A percentile compares a stretch with the other conserved stretches of the same genome.
Evolutionary conservation across 1,140 invertebrate genomes (phyloP).

Genomic region (Hesperophylax magnus): DNA sequence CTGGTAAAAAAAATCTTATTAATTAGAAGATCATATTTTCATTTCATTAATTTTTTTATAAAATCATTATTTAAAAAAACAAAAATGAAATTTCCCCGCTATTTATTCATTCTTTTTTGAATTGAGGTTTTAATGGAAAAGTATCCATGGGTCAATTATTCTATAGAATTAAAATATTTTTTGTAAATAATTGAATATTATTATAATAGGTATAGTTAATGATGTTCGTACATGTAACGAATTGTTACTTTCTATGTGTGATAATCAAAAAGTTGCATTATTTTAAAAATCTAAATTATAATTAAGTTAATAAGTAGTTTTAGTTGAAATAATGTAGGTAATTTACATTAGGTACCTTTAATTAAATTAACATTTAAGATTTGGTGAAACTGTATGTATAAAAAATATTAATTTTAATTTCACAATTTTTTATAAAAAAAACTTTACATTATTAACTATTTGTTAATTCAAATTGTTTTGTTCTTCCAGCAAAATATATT

Average conservation of each 20-base stretch:
- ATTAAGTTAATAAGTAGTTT: constrained; percentile 6
- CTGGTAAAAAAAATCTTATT: too few species aligned
- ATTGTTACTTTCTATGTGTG: constrained; percentile 20
- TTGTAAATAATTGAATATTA: constrained; percentile 34
- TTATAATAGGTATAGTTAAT: too few species aligned
- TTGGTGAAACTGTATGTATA: neutral
- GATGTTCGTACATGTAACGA: neutral
- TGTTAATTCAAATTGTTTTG: constrained; percentile 15
- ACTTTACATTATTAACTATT: neutral
- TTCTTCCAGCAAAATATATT: neutral
- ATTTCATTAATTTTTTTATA: too few species aligned
- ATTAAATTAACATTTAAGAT: neutral
- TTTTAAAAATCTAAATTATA: constrained; percentile 15
- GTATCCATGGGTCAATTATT: constrained; percentile 44
- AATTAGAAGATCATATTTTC: too few species aligned
- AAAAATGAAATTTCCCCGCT: neutral
- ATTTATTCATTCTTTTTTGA: constrained; percentile 5
- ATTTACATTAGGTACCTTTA: constrained; percentile 4
- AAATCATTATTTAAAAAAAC: too few species aligned
- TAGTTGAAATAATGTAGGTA: neutral
- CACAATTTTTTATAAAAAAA: neutral
- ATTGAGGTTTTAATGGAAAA: constrained; percentile 5
- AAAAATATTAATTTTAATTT: constrained; percentile 5
- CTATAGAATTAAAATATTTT: constrained; percentile 42
- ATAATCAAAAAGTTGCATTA: neutral